Base-by-base conservation (phyloP, 1,140 invertebrate genomes). In the Eubasilissa regina region DNA sequence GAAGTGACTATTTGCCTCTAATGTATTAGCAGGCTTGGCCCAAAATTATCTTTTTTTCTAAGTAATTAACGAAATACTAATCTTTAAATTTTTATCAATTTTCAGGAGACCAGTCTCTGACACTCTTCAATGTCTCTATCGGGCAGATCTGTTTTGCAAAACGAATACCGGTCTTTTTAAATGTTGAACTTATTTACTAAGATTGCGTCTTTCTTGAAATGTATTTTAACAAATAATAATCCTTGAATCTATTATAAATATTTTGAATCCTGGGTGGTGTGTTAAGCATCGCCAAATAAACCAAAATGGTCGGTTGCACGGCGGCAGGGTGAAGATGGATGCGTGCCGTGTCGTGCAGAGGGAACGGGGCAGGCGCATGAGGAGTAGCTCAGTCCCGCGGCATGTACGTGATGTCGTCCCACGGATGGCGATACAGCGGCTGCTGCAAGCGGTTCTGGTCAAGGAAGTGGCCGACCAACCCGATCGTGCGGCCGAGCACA, bases 321-420 rank as follows among this genome's bases (percentile, higher is more conserved):
- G 64, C n/a, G 15, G 64, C 44, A 17, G 15, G 43, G 35, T n/a
- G 44, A 1, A n/a, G 4, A 17, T 12, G 45, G 11, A 15, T 21
- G 66, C 45, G 45, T 35, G 25, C n/a, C 9, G 66, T 13, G 45
- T 15, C 15, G 19, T 51, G 66, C 19, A 6, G 64, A 12, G 10
- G 66, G 9, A 25, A 10, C 10, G 6, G 25, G 25, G 43, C 51
- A n/a, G 70, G 7, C 13, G 3, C 12, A 25, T 3, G 48, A 25
- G 21, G 58, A 9, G 43, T 10, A 11, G 58, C 35, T 72, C 45
- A 78, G 53, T 78, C 25, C 9, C 58, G 77, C 84, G 99, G 92
- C 84, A 99, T 96, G 87, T 99, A 99, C 6, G 97, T 98, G 88
- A 99, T 99, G 87, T 99, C 99, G 87, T 99, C 99, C 98, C 98